These are phyloP conservation scores for Heliconius ismenius DNA, from an alignment of 2,888 invertebrate genomes.

Conservation along the genomic window DNA sequence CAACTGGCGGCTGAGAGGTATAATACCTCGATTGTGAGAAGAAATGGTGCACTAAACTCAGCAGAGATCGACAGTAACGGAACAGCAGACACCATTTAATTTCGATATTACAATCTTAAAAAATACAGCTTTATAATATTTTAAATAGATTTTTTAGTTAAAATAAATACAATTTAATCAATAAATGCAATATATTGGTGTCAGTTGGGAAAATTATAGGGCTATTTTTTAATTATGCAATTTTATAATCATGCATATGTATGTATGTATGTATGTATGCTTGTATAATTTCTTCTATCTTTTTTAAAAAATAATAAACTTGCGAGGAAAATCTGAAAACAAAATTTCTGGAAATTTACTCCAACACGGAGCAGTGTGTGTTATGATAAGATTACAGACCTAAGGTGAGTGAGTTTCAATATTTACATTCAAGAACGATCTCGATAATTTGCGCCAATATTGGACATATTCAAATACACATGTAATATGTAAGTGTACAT, in stretches of 20 bases:
- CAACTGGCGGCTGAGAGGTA: neutral
- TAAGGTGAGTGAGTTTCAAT: conserved; percentile 24
- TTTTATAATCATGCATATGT: too few species aligned
- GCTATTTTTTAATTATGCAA: too few species aligned
- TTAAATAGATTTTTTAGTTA: neutral
- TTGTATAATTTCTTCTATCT: neutral
- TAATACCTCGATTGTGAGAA: conserved; percentile 12
- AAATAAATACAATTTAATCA: neutral
- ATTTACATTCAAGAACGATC: conserved; percentile 19
- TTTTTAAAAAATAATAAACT: neutral
- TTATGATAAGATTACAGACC: conserved; percentile 35
- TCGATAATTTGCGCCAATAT: conserved; percentile 23
- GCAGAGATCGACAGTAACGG: too few species aligned
- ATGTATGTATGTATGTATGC: too few species aligned
- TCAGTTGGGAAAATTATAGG: too few species aligned
- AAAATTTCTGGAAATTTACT: conserved; percentile 8
- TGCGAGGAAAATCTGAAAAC: too few species aligned
- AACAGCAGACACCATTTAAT: too few species aligned
- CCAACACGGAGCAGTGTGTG: conserved; percentile 20
- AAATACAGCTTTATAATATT: neutral
- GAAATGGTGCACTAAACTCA: neutral
- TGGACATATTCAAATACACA: neutral
- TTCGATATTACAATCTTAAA: neutral
- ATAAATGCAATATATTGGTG: too few species aligned
- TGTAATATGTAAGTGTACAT: neutral